These are phyloP conservation scores for Dromius quadrimaculatus DNA, from an alignment of 2,888 invertebrate genomes.

Conservation along the genomic window DNA sequence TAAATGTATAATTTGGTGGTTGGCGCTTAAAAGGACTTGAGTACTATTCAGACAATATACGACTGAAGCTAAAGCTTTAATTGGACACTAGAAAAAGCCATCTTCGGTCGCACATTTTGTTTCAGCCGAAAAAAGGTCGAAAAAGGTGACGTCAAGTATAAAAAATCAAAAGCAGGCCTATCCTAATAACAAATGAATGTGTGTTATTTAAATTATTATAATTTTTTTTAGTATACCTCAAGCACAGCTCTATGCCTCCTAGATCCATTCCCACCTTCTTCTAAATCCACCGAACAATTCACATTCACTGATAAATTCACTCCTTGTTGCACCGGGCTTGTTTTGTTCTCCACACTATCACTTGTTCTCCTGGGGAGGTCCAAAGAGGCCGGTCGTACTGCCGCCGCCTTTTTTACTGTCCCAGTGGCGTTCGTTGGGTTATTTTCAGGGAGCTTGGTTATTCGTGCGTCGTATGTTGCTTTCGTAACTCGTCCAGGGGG, in stretches of 20 bases:
- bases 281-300: slow-evolving; percentile 68
- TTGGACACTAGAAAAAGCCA: too few species aligned
- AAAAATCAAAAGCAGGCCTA: too few species aligned
- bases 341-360: slow-evolving; percentile 54
- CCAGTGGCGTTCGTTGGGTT: slow-evolving; percentile 1
- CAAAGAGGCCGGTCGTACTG: slow-evolving; percentile 28
- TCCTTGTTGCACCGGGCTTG: slow-evolving; percentile 56
- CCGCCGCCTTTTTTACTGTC: slow-evolving; percentile 21
- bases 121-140: too few species aligned
- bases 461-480: slow-evolving; percentile 33
- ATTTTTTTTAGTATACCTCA: slow-evolving; percentile 3
- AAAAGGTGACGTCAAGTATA: too few species aligned
- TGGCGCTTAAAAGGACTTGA: too few species aligned
- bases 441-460: slow-evolving; percentile 38
- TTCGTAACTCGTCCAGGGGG: slow-evolving; percentile 42
- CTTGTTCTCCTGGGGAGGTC: slow-evolving; percentile 56
- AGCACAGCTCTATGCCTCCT: slow-evolving; percentile 40
- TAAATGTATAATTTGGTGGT: too few species aligned
- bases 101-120: too few species aligned
- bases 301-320: slow-evolving; percentile 76
- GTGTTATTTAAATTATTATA: background rate
- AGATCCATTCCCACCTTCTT: slow-evolving; percentile 57
- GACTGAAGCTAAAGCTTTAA: too few species aligned
- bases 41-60: too few species aligned
- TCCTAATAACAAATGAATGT: too few species aligned